Base-by-base conservation (phyloP, 2,797 vertebrate genomes). In the Hippocampus kuda region DNA sequence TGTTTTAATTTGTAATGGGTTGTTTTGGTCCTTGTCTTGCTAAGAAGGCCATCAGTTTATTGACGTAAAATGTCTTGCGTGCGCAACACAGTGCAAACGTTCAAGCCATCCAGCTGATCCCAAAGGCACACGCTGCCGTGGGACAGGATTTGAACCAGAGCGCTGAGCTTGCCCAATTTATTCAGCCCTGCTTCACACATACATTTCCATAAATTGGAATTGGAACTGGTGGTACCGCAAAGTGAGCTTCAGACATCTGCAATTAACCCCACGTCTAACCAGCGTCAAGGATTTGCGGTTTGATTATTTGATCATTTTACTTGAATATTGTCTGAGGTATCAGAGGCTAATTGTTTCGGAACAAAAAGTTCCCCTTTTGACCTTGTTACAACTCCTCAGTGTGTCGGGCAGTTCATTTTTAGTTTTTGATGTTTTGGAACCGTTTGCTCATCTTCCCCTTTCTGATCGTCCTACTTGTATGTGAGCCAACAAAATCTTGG, bases 181-280 rank as follows among this genome's bases (percentile, higher is more conserved):
- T 79, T 75, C 70, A 81, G 77, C 74, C 77, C 73, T 27, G 72
- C 76, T 66, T 73, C 77, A 82, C 83, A 83, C 81, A 87, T 83
- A 83, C 67, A 86, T 88, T 72, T 82, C 75, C 85, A 87, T 87
- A 81, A 83, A 87, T 88, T 85, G 87, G 84, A 84, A 75, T 73
- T 69, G 70, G 60, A 34, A 84, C 34, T 38, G 34, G 34, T 1
- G 8, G 34, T 38, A 38, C 34, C 34, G 78, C 79, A 79, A 85
- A 85, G 80, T 79, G 78, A 84, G 78, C 82, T 46, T 65, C 72
- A 76, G 46, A 73, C 77, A 79, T 87, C 77, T 77, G 78, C 83
- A 81, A 83, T 77, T 79, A 80, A 79, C 79, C 81, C 66, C 54
- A 70, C 80, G 80, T 78, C 77, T 77, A 74, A 81, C 80, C 68